Conservation (phyloP, 2,113 vertebrate species). For the Synchiropus splendidus region DNA sequence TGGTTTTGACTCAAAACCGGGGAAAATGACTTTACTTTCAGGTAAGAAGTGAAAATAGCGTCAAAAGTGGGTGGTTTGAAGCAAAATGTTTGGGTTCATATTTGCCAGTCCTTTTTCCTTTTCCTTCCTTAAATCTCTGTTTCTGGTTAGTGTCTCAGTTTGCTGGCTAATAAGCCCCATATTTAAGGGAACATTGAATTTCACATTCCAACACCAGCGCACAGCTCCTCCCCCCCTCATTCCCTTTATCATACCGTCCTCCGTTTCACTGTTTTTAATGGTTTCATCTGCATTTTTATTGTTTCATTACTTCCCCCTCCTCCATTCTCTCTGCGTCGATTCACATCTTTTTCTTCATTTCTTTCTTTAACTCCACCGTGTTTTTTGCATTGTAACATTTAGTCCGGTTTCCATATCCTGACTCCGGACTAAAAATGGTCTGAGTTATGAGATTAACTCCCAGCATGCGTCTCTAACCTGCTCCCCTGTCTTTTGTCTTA, state of each 20-base stretch:
- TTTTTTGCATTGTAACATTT: conserved; percentile 17
- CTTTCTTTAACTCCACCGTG: conserved; percentile 13
- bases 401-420: conserved; percentile 28
- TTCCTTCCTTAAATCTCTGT: no score
- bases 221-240: conserved; percentile 15
- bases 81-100: no score
- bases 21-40: no score
- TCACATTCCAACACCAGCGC: conserved; percentile 17
- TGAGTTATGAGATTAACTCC: conserved; percentile 40
- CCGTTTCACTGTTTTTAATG: conserved; percentile 19
- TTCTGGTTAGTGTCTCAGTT: no score
- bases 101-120: no score
- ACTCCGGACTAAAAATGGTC: conserved; percentile 49
- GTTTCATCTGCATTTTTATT: conserved; percentile 60
- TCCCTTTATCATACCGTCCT: conserved; percentile 30
- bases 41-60: no score
- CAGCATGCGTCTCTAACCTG: conserved; percentile 11
- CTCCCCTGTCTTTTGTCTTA: conserved; percentile 7
- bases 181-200: conserved; percentile 20
- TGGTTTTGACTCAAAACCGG: no score
- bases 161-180: conserved; percentile 8
- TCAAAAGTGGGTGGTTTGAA: no score
- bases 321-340: conserved; percentile 19
- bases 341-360: conserved; percentile 35
- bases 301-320: conserved; percentile 37